Evolutionary conservation across 2,888 invertebrate genomes (phyloP).

Genomic region (Baronia brevicornis): DNA sequence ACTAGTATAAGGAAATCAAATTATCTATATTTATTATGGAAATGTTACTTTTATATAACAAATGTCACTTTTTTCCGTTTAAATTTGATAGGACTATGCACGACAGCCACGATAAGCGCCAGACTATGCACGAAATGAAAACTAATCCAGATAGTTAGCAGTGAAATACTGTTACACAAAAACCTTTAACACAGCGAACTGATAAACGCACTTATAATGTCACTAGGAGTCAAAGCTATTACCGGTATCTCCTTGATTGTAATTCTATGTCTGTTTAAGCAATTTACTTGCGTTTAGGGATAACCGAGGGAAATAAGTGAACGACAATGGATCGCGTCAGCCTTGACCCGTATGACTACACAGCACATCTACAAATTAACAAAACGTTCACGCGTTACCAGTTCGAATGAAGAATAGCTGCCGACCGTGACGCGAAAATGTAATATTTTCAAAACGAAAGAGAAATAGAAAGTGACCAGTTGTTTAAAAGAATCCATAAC

Average conservation of each 20-base stretch:
- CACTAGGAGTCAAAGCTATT: too few relatives aligned
- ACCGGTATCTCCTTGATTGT: conserved; percentile 4
- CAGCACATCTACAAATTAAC: conserved; percentile 27
- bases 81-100: too few relatives aligned
- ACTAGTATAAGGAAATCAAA: too few relatives aligned
- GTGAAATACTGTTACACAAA: too few relatives aligned
- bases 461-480: conserved; percentile 27
- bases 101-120: too few relatives aligned
- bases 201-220: too few relatives aligned
- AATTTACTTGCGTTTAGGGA: conserved; percentile 15
- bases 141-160: too few relatives aligned
- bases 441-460: conserved; percentile 22
- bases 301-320: conserved; percentile 11
- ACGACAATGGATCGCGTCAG: conserved; percentile 17
- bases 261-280: conserved; percentile 3
- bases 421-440: conserved; percentile 35
- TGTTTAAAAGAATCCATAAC: conserved; percentile 16
- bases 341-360: conserved; percentile 33
- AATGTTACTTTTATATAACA: too few relatives aligned
- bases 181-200: too few relatives aligned
- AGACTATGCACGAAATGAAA: too few relatives aligned
- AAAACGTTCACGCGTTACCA: conserved; percentile 31
- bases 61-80: too few relatives aligned
- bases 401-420: conserved; percentile 24
- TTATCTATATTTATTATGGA: too few relatives aligned